Evolutionary conservation across 2,113 vertebrate species (phyloP).

Genomic region (Corynorhinus townsendii): DNA sequence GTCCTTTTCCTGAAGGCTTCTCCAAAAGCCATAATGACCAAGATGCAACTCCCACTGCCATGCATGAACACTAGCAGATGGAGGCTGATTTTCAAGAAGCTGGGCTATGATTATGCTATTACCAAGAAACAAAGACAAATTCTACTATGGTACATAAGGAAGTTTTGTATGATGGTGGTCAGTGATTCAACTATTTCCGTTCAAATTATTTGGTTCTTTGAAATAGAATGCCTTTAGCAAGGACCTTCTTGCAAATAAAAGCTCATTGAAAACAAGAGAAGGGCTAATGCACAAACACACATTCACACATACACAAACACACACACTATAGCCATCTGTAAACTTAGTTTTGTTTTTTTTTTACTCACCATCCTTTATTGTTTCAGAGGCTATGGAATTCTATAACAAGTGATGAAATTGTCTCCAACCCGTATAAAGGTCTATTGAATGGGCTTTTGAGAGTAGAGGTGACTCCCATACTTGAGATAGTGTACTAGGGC

Average conservation of each 20-base stretch:
- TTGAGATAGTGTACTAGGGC: neutral
- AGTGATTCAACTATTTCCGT: neutral
- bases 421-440: neutral
- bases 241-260: neutral
- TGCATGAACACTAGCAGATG: neutral
- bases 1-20: neutral
- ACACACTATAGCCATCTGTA: neutral
- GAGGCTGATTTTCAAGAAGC: neutral
- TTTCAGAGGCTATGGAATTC: neutral
- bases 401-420: neutral
- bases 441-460: neutral
- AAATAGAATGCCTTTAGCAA: neutral
- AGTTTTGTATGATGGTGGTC: neutral
- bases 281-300: neutral
- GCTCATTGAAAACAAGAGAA: neutral
- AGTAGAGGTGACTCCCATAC: neutral
- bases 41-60: neutral
- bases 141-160: neutral
- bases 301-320: too few relatives aligned
- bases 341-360: neutral
- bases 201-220: neutral
- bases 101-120: neutral
- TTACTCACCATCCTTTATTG: neutral
- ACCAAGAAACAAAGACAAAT: neutral
- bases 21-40: constrained; percentile 18